A percentile compares a stretch with the other conserved stretches of the same genome.
phyloP scores from a whole-genome alignment of 2,888 invertebrate genomes.

The Arge pagana region DNA sequence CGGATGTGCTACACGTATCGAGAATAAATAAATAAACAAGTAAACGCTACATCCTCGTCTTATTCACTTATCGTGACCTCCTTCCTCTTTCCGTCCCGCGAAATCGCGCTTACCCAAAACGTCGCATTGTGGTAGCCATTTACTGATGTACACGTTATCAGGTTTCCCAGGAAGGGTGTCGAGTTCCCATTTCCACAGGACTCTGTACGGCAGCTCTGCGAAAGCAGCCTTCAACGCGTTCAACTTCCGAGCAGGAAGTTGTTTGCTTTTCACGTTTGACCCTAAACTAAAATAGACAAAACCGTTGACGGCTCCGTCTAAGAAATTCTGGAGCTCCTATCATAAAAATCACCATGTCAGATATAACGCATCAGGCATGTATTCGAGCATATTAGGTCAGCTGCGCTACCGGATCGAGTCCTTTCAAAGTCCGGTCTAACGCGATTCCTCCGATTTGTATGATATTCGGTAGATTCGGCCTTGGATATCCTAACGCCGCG shows the following conservation, averaged over 20 bases:
- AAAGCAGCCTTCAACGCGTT: constrained; percentile 48
- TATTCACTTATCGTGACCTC: too few species aligned
- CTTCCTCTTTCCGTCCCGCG: too few species aligned
- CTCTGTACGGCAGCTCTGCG: constrained; percentile 51
- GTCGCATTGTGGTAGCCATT: constrained; percentile 59
- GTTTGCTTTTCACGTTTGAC: constrained; percentile 54
- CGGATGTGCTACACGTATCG: constrained; percentile 7
- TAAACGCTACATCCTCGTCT: too few species aligned
- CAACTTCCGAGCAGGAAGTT: constrained; percentile 47
- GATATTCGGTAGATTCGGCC: background rate
- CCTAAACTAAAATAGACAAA: constrained; percentile 57
- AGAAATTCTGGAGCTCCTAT: constrained; percentile 53
- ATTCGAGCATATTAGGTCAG: too few species aligned
- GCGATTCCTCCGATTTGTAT: constrained; percentile 2
- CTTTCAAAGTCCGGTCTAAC: background rate
- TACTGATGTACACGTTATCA: constrained; percentile 56
- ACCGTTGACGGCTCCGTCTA: constrained; percentile 49
- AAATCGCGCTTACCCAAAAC: constrained; percentile 53
- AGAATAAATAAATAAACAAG: too few species aligned
- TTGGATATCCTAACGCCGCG: background rate
- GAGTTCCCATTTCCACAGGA: constrained; percentile 54
- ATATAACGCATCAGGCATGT: too few species aligned
- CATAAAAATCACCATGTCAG: background rate
- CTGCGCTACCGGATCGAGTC: background rate
- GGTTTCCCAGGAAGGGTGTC: constrained; percentile 48